Evolutionary conservation across 2,888 invertebrate genomes (phyloP).

Genomic region (Agriopis aurantiaria): DNA sequence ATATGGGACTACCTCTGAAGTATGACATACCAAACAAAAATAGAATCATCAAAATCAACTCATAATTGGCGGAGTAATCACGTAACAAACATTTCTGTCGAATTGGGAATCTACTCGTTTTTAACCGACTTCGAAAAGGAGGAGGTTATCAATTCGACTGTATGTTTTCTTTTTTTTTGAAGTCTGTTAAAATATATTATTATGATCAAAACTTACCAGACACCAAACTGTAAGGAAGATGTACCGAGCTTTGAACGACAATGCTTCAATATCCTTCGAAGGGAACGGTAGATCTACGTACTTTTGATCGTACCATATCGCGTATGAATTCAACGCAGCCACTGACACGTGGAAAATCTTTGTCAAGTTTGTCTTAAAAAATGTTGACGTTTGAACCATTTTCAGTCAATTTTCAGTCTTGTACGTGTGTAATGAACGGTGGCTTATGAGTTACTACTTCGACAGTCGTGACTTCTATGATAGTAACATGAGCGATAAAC

Average conservation of each 20-base stretch:
- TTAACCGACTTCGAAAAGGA: no score
- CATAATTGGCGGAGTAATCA: no score
- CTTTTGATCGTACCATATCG: constrained; percentile 70
- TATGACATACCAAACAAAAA: no score
- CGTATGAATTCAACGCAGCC: constrained; percentile 57
- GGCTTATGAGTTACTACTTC: constrained; percentile 6
- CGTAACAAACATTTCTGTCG: no score
- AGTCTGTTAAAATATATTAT: not conserved
- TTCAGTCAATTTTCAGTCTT: constrained; percentile 4
- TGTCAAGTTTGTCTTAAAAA: constrained; percentile 33
- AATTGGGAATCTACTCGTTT: no score
- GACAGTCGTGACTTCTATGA: constrained; percentile 15
- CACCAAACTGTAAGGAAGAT: constrained; percentile 74
- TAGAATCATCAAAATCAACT: no score
- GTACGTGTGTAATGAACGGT: not conserved
- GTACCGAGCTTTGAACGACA: constrained; percentile 66
- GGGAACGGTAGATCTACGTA: constrained; percentile 68
- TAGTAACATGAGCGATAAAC: constrained; percentile 14
- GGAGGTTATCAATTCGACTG: no score
- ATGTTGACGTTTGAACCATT: constrained; percentile 14
- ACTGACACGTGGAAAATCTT: constrained; percentile 64
- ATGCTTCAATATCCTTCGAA: constrained; percentile 52
- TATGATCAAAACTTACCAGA: constrained; percentile 62
- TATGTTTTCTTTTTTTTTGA: no score
- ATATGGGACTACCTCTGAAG: no score